Evolutionary conservation across 1,140 invertebrate species (phyloP).

Genomic region (Hylaeus volcanicus): DNA sequence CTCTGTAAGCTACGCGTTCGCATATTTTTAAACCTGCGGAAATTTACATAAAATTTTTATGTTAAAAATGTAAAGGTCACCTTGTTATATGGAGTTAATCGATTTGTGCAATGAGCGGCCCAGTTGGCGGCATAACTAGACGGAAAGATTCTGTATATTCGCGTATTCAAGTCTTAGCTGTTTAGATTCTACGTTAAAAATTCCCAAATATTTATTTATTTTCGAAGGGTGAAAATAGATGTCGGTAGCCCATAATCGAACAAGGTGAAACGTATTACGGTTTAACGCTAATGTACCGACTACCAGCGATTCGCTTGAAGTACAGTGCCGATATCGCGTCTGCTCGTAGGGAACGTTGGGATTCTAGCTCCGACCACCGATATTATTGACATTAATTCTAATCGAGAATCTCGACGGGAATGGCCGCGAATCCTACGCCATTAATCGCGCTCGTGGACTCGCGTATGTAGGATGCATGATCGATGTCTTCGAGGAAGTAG

Average conservation of each 20-base stretch:
- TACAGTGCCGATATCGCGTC: neutral
- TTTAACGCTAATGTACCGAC: neutral
- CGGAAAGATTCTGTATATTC: too few species aligned
- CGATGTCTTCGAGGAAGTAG: slow-evolving; percentile 74
- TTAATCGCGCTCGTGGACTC: slow-evolving; percentile 67
- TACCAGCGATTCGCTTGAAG: neutral
- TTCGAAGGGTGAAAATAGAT: too few species aligned
- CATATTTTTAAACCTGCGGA: too few species aligned
- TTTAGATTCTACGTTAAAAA: too few species aligned
- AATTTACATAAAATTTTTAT: too few species aligned
- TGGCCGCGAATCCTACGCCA: slow-evolving; percentile 64
- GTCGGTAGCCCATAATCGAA: neutral
- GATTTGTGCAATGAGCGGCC: too few species aligned
- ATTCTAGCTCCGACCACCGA: slow-evolving; percentile 26
- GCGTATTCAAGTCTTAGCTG: too few species aligned
- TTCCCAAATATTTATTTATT: too few species aligned
- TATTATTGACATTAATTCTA: slow-evolving; percentile 72
- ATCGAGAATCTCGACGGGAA: slow-evolving; percentile 68
- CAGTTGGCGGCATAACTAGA: too few species aligned
- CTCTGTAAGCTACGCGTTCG: too few species aligned
- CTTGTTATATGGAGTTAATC: too few species aligned
- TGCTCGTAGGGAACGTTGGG: neutral
- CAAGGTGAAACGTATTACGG: neutral
- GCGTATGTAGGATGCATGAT: slow-evolving; percentile 64
- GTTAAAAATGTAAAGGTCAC: too few species aligned